Evolutionary conservation across 2,113 vertebrate genomes (phyloP), one percentile per base, ranked within the genome.

Genomic region (Engystomops pustulosus): DNA sequence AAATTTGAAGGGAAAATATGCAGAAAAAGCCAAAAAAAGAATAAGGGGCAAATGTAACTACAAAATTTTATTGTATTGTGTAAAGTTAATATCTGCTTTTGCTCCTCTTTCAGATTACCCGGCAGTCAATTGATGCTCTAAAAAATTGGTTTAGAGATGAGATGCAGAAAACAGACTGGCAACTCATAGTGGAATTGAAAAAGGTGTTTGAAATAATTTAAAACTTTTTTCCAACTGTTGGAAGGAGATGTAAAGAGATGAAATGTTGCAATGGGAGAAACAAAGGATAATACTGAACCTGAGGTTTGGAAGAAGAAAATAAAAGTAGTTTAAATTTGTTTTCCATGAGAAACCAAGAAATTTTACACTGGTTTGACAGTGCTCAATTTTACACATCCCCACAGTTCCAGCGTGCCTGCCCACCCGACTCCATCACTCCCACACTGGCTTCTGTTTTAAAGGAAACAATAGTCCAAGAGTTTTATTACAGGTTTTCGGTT

Each of bases 61-160:
- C n/a, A n/a, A n/a, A n/a, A n/a, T n/a, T n/a, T n/a, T n/a, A n/a
- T n/a, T n/a, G n/a, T n/a, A n/a, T n/a, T n/a, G n/a, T n/a, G n/a
- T n/a, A n/a, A n/a, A n/a, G n/a, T n/a, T n/a, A n/a, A n/a, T n/a
- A n/a, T n/a, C n/a, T 14, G 8, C 18, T 60, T 1, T 69, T 84
- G 20, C 0, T 18, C 88, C n/a, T 77, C 0, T 83, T 93, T 0
- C 92, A 99, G 98, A 99, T 99, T 91, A 99, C 95, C 0, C 94
- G 97, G 68, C 95, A 96, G 78, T 99, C 98, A 88, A 99, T 99
- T 2, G 98, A 99, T 25, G 97, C 97, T 1, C 93, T 99, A 89
- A 99, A 99, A 91, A 96, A 98, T 94, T 99, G 98, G 98, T 99
- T 99, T 94, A 92, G 98, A 90, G 98, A 99, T 7, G 97, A 99